Percentiles rank a stretch among this genome's conserved stretches.
phyloP scores from a whole-genome alignment of 2,888 invertebrate genomes.

The Altica lythri region DNA sequence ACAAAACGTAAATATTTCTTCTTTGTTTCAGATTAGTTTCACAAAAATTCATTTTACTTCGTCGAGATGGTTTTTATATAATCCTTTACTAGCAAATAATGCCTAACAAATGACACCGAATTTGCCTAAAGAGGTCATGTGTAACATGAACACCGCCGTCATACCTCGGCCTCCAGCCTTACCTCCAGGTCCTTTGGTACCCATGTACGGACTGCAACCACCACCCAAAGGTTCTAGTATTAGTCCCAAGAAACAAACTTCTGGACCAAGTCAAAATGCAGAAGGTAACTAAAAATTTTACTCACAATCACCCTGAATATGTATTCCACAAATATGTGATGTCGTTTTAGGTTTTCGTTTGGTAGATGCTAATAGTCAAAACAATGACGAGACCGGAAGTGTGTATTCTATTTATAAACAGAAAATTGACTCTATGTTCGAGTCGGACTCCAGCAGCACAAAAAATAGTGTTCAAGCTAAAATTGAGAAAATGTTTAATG shows the following conservation, averaged over 20 bases:
- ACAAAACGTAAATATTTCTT: too few relatives aligned
- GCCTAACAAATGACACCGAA: slow-evolving; percentile 37
- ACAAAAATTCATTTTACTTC: not conserved
- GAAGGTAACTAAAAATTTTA: slow-evolving; percentile 38
- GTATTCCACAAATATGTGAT: too few relatives aligned
- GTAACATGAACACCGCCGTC: slow-evolving; percentile 49
- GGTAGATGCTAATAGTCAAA: slow-evolving; percentile 40
- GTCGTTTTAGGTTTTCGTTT: slow-evolving; percentile 49
- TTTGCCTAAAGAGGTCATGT: slow-evolving; percentile 43
- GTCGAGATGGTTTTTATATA: not conserved
- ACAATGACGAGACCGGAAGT: slow-evolving; percentile 50
- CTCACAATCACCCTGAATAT: too few relatives aligned
- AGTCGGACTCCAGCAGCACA: slow-evolving; percentile 56
- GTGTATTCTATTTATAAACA: slow-evolving; percentile 76
- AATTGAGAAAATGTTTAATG: slow-evolving; percentile 84
- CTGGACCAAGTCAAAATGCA: slow-evolving; percentile 40
- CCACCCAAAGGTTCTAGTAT: slow-evolving; percentile 25
- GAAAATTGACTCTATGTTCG: slow-evolving; percentile 84
- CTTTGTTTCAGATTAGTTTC: too few relatives aligned
- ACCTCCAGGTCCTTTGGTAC: slow-evolving; percentile 41
- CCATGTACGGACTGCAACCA: slow-evolving; percentile 30
- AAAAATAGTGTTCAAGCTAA: slow-evolving; percentile 82
- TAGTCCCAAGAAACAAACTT: slow-evolving; percentile 8
- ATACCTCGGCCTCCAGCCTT: slow-evolving; percentile 53
- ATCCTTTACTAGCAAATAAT: slow-evolving; percentile 13